A percentile compares a stretch with the other conserved stretches of the same genome.
These are phyloP conservation scores for Glomeris maerens DNA, from an alignment of 1,140 invertebrate species.

Conservation along the genomic window DNA sequence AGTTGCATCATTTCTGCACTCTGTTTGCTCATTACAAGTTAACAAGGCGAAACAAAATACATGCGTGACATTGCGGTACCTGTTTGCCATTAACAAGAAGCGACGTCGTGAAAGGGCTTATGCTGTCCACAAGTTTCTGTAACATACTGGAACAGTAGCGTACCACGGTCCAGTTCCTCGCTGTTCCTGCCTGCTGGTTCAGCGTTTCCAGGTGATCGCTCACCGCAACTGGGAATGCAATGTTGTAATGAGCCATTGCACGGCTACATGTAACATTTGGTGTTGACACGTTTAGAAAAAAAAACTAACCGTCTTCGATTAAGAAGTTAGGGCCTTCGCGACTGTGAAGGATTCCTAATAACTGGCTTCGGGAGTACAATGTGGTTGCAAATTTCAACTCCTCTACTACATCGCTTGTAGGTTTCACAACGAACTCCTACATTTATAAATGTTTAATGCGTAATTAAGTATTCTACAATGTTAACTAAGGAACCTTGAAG, in stretches of 20 bases:
- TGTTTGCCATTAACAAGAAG: constrained; percentile 95
- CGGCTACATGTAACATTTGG: neutral
- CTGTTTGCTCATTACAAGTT: constrained; percentile 3
- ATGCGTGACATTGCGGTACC: constrained; percentile 37
- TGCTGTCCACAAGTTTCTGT: constrained; percentile 87
- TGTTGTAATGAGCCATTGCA: neutral
- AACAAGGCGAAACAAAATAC: constrained; percentile 2
- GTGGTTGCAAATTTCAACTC: constrained; percentile 51
- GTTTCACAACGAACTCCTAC: constrained; percentile 33
- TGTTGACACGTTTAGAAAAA: neutral
- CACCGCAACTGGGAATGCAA: constrained; percentile 34
- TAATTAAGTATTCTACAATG: constrained; percentile 6
- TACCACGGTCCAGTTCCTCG: constrained; percentile 85
- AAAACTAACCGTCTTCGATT: constrained; percentile 35
- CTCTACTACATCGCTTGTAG: constrained; percentile 56
- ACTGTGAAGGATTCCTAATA: constrained; percentile 69
- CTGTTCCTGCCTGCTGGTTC: constrained; percentile 71
- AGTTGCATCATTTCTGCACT: too few species aligned
- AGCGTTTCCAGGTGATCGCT: constrained; percentile 56
- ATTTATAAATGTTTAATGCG: too few species aligned
- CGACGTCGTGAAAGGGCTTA: constrained; percentile 94
- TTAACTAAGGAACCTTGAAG: constrained; percentile 37
- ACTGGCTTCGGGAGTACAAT: constrained; percentile 61
- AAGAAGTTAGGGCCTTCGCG: constrained; percentile 66
- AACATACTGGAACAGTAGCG: constrained; percentile 85